Percentiles rank a stretch among this genome's conserved stretches.
Conservation (phyloP, 2,888 invertebrate species). For the Meganola albula region DNA sequence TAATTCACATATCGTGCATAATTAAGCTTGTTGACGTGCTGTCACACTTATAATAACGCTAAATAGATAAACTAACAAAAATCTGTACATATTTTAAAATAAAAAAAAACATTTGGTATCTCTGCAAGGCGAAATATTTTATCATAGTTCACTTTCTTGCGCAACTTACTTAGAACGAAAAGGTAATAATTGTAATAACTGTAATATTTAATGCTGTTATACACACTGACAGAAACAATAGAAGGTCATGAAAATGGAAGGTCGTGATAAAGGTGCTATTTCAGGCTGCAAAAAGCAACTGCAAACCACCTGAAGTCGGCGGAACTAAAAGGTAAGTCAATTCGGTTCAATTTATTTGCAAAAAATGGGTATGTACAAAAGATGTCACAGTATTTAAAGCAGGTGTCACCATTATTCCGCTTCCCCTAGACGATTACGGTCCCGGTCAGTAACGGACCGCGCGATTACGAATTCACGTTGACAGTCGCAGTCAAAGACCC, state of each 20-base stretch:
- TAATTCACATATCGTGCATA: slow-evolving; percentile 27
- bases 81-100: slow-evolving; percentile 10
- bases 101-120: slow-evolving; percentile 7
- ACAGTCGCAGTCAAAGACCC: no score
- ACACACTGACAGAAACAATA: background rate
- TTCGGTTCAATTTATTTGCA: no score
- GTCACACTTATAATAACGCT: slow-evolving; percentile 17
- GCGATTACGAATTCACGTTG: no score
- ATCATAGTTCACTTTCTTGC: slow-evolving; percentile 18
- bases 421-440: no score
- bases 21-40: slow-evolving; percentile 24
- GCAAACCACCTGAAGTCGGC: no score
- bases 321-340: no score
- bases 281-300: no score
- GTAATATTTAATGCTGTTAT: background rate
- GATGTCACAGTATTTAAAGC: no score
- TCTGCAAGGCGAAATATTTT: slow-evolving; percentile 25
- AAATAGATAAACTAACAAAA: slow-evolving; percentile 11
- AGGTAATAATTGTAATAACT: slow-evolving; percentile 4
- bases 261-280: no score
- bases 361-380: no score
- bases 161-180: slow-evolving; percentile 6
- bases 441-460: no score
- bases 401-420: no score
- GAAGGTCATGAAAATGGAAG: background rate